Evolutionary conservation across 2,888 invertebrate species (phyloP).

Genomic region (Eilema griseolum): DNA sequence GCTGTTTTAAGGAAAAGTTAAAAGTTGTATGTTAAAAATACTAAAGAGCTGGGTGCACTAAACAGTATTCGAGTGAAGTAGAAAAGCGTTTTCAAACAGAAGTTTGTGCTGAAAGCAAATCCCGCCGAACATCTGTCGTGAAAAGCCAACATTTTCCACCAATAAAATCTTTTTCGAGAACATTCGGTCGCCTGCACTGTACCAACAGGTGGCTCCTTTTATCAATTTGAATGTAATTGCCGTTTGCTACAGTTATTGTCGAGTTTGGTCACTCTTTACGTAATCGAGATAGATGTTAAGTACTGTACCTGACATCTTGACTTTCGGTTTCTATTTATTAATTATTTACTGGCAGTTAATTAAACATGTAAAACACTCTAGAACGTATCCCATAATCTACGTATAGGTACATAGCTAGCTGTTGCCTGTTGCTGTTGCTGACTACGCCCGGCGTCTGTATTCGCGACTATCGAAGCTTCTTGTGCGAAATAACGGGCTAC

Average conservation of each 20-base stretch:
- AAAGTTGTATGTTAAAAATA: slow-evolving; percentile 60
- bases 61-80: slow-evolving; percentile 63
- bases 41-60: slow-evolving; percentile 57
- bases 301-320: slow-evolving; percentile 28
- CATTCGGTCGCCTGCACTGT: slow-evolving; percentile 58
- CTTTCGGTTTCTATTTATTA: slow-evolving; percentile 12
- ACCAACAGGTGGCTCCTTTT: slow-evolving; percentile 83
- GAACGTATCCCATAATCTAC: not conserved
- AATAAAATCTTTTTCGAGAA: slow-evolving; percentile 80
- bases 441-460: too few relatives aligned
- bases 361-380: not conserved
- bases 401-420: too few relatives aligned
- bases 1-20: slow-evolving; percentile 52
- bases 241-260: slow-evolving; percentile 61
- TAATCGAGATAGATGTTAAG: slow-evolving; percentile 37
- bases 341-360: too few relatives aligned
- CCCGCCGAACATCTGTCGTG: slow-evolving; percentile 75
- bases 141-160: slow-evolving; percentile 69
- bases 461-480: too few relatives aligned
- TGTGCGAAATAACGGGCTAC: too few relatives aligned
- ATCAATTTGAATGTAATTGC: slow-evolving; percentile 81
- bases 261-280: slow-evolving; percentile 42
- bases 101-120: slow-evolving; percentile 71
- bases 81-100: slow-evolving; percentile 69
- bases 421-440: too few relatives aligned